A percentile compares a stretch with the other conserved stretches of the same genome.
Conservation (phyloP, 2,888 invertebrate genomes). For the Synanthedon myopaeformis region DNA sequence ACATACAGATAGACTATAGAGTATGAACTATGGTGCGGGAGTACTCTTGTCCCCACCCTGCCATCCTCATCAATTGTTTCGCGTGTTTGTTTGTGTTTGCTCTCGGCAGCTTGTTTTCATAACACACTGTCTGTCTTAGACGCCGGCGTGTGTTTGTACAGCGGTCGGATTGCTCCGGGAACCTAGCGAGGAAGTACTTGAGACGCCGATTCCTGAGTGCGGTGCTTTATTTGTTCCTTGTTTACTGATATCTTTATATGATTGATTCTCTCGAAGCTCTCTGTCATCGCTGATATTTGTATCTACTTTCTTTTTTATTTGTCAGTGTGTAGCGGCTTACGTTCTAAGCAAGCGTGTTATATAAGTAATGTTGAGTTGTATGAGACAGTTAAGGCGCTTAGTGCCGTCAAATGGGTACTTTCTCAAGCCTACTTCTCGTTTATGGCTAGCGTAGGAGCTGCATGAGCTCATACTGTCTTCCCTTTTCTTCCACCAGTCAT, state of each 20-base stretch:
- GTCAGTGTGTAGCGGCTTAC: too few relatives aligned
- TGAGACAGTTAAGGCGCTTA: too few relatives aligned
- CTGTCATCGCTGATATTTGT: not conserved
- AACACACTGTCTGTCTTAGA: constrained; percentile 64
- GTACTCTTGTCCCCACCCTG: not conserved
- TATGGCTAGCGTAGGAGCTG: too few relatives aligned
- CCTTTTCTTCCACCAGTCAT: too few relatives aligned
- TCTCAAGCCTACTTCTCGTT: too few relatives aligned
- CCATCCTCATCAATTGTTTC: constrained; percentile 62
- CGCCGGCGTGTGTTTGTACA: constrained; percentile 48
- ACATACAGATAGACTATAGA: too few relatives aligned
- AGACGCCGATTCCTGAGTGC: constrained; percentile 17
- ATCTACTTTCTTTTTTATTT: not conserved
- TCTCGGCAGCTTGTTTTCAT: constrained; percentile 64
- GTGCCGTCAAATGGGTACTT: too few relatives aligned
- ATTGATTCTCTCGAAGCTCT: not conserved
- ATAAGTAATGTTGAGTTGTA: too few relatives aligned
- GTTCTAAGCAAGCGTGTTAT: too few relatives aligned
- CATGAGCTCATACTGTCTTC: too few relatives aligned
- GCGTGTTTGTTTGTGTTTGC: constrained; percentile 62
- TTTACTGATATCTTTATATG: not conserved
- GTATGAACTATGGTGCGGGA: not conserved
- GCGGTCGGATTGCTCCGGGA: constrained; percentile 45
- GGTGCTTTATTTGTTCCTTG: not conserved
- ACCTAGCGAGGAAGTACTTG: constrained; percentile 17